Percentiles rank a stretch among this genome's conserved stretches.
Evolutionary conservation across 2,888 invertebrate genomes (phyloP).

Genomic region (Dolichopus griseipennis): DNA sequence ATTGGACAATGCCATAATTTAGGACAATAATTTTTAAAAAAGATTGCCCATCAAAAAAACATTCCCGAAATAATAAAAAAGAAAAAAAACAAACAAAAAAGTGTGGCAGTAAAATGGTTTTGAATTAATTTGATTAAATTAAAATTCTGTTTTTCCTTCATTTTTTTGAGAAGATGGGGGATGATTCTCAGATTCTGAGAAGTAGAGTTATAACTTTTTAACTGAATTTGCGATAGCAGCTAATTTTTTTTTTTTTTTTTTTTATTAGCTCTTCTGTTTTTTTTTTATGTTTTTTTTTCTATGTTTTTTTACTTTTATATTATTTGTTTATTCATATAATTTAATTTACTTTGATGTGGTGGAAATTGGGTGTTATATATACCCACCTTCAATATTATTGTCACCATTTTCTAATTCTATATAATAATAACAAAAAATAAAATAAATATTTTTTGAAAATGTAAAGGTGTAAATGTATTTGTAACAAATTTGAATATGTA

Average conservation of each 20-base stretch:
- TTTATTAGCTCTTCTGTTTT: background rate
- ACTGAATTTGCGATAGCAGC: background rate
- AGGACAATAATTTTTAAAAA: no score
- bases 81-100: no score
- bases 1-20: no score
- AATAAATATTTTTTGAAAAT: no score
- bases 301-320: background rate
- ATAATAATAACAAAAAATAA: no score
- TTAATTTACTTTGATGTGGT: constrained; percentile 2
- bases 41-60: no score
- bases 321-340: background rate
- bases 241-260: background rate
- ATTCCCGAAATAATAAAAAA: no score
- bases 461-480: no score
- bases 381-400: background rate
- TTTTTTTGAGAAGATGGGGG: no score
- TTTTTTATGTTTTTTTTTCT: background rate
- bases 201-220: background rate
- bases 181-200: background rate
- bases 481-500: no score
- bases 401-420: background rate
- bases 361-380: constrained; percentile 1
- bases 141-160: background rate
- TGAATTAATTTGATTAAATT: constrained; percentile 3
- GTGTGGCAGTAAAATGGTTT: background rate